A percentile compares a stretch with the other conserved stretches of the same genome.
phyloP scores from a whole-genome alignment of 2,888 invertebrate species.

The Halictus quadricinctus region DNA sequence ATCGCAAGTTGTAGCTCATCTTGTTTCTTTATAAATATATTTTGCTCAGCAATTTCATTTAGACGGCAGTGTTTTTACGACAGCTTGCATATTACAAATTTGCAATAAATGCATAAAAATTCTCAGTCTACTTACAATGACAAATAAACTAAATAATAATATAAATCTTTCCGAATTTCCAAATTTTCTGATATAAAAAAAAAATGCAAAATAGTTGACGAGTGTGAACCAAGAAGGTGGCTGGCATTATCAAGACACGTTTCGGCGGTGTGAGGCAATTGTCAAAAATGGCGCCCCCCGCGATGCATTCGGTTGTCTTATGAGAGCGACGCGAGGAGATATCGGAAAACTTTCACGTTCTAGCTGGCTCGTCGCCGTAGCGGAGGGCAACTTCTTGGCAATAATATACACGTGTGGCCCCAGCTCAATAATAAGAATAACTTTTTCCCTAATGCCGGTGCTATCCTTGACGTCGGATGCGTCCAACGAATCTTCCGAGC shows the following conservation, averaged over 20 bases:
- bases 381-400: constrained; percentile 70
- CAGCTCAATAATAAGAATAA: constrained; percentile 71
- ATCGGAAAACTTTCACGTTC: constrained; percentile 65
- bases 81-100: not conserved
- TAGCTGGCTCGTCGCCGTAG: constrained; percentile 40
- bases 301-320: constrained; percentile 50
- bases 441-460: constrained; percentile 61
- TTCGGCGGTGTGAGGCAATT: constrained; percentile 8
- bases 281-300: constrained; percentile 9
- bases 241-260: not conserved
- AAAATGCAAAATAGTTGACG: not conserved
- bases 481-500: constrained; percentile 46
- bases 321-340: constrained; percentile 43
- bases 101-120: not conserved
- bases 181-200: not conserved
- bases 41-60: not conserved
- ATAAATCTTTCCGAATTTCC: too few relatives aligned
- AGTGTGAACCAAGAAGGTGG: not conserved
- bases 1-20: too few relatives aligned
- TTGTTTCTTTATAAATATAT: not conserved
- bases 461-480: constrained; percentile 51
- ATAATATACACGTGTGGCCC: constrained; percentile 76
- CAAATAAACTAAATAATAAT: too few relatives aligned
- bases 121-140: too few relatives aligned
- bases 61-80: not conserved